A percentile compares a stretch with the other conserved stretches of the same genome.
Evolutionary conservation across 1,140 invertebrate species (phyloP).

Genomic region (Sipha flava): DNA sequence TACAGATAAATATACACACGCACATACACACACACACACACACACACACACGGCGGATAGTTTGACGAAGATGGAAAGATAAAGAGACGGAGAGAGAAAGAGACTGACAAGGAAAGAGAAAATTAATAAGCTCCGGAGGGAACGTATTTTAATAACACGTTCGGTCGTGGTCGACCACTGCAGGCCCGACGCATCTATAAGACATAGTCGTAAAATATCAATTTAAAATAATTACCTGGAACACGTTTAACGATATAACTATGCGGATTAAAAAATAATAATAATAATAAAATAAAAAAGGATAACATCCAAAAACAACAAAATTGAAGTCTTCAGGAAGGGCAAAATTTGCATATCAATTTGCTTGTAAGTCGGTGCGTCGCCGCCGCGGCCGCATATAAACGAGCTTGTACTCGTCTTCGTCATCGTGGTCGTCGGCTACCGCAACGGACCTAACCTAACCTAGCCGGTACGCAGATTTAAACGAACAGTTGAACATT

Average conservation of each 20-base stretch:
- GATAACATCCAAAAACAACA: background rate
- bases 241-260: slow-evolving; percentile 20
- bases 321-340: background rate
- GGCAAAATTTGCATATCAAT: slow-evolving; percentile 14
- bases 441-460: background rate
- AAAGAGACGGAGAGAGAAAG: background rate
- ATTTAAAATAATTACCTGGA: slow-evolving; percentile 29
- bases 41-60: background rate
- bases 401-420: background rate
- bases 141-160: slow-evolving; percentile 29
- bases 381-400: background rate
- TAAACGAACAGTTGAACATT: background rate
- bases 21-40: background rate
- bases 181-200: background rate
- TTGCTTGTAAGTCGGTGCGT: background rate
- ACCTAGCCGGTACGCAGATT: background rate
- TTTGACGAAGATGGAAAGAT: background rate
- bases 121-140: slow-evolving; percentile 27
- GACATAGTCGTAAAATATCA: slow-evolving; percentile 19
- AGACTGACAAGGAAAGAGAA: background rate
- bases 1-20: too few species aligned
- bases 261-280: background rate
- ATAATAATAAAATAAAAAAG: background rate
- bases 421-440: background rate
- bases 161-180: background rate